A percentile compares a stretch with the other conserved stretches of the same genome.
Conservation (phyloP, 2,888 invertebrate genomes). For the Gnatocerus cornutus region DNA sequence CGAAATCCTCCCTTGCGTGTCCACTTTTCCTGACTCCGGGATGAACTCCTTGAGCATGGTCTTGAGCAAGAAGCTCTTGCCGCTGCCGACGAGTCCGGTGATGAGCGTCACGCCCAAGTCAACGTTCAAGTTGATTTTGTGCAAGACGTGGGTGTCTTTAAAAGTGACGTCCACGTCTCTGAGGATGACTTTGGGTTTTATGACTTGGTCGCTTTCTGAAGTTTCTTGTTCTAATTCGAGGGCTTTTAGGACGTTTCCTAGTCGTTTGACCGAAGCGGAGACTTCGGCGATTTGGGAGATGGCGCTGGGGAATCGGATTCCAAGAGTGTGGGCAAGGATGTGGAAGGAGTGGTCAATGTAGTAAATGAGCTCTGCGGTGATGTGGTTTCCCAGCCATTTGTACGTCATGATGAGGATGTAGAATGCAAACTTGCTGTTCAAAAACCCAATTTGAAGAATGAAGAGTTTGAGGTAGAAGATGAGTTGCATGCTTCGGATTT, state of each 20-base stretch:
- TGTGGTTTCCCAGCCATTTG: constrained; percentile 46
- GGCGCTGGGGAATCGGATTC: constrained; percentile 83
- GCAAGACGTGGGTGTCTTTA: constrained; percentile 65
- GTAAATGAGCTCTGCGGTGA: constrained; percentile 46
- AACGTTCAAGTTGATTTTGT: constrained; percentile 69
- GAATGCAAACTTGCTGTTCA: constrained; percentile 44
- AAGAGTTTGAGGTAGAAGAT: constrained; percentile 49
- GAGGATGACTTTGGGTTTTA: constrained; percentile 56
- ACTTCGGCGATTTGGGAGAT: constrained; percentile 86
- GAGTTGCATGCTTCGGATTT: constrained; percentile 56
- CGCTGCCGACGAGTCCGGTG: constrained; percentile 77
- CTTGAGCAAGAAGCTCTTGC: constrained; percentile 71
- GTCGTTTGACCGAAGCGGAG: constrained; percentile 80
- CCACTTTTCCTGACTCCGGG: constrained; percentile 64
- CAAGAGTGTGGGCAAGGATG: constrained; percentile 29
- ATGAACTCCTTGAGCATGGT: constrained; percentile 65
- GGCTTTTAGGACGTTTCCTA: constrained; percentile 74
- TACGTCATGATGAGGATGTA: constrained; percentile 48
- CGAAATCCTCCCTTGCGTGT: constrained; percentile 70
- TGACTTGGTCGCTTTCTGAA: constrained; percentile 49
- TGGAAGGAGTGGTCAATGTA: constrained; percentile 41
- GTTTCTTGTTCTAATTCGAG: constrained; percentile 64
- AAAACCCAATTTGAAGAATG: constrained; percentile 32
- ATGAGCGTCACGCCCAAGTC: constrained; percentile 71
- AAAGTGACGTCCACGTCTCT: constrained; percentile 57